Conservation (phyloP, 2,888 invertebrate genomes). For the Tenthredo distinguenda region DNA sequence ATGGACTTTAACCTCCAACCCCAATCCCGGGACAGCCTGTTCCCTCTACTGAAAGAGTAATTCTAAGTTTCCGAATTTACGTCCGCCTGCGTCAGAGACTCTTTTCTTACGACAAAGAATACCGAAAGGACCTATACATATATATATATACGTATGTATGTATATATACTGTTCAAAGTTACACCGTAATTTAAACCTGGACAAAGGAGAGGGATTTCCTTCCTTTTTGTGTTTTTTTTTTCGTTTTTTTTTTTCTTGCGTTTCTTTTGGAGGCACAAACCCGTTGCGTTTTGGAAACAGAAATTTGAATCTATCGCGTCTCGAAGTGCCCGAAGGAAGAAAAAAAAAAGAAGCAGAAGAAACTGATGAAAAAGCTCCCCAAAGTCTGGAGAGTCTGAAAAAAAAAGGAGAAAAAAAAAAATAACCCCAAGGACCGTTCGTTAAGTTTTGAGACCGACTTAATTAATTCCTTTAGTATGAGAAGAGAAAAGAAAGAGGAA, state of each 20-base stretch:
- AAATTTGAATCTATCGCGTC: neutral
- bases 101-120: constrained; percentile 13
- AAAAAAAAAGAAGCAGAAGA: neutral
- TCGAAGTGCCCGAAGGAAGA: neutral
- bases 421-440: neutral
- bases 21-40: neutral
- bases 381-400: neutral
- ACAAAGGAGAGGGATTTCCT: neutral
- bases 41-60: constrained; percentile 31
- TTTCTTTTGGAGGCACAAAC: neutral
- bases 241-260: neutral
- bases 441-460: constrained; percentile 2
- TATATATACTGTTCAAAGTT: neutral
- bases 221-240: neutral
- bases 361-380: neutral
- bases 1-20: constrained; percentile 20
- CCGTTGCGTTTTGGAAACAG: neutral
- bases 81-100: constrained; percentile 14
- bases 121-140: neutral
- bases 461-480: neutral
- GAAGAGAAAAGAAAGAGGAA: no score
- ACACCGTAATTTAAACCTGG: neutral
- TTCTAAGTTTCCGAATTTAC: constrained; percentile 45
- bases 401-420: neutral
- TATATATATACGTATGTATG: neutral